A percentile compares a stretch with the other conserved stretches of the same genome.
Conservation (phyloP, 2,888 invertebrate genomes). For the Rhogogaster chlorosoma region DNA sequence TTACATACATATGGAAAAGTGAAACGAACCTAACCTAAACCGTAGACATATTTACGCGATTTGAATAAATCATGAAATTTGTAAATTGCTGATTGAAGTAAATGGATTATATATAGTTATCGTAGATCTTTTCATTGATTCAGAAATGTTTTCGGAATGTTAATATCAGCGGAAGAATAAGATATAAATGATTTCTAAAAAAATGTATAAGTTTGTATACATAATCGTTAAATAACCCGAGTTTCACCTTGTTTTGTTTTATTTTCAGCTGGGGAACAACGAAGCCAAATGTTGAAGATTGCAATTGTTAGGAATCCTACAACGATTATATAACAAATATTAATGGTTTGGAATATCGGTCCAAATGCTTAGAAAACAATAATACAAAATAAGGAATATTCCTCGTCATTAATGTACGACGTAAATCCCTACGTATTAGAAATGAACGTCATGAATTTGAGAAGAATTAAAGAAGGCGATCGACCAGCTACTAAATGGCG, state of each 20-base stretch:
- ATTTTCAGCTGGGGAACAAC: not conserved
- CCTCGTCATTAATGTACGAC: not conserved
- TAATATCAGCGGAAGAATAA: not conserved
- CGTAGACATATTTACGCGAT: not conserved
- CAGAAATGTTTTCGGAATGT: not conserved
- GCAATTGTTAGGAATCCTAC: not conserved
- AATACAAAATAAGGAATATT: not conserved
- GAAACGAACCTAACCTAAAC: not conserved
- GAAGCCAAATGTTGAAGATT: not conserved
- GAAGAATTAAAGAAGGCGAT: not conserved
- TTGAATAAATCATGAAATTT: not conserved
- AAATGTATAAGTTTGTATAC: not conserved
- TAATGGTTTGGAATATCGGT: not conserved
- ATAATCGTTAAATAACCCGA: not conserved
- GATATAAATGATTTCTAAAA: not conserved
- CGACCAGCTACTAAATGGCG: conserved; percentile 84
- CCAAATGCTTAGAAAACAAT: not conserved
- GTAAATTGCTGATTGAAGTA: not conserved
- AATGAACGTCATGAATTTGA: not conserved
- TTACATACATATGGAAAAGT: not conserved
- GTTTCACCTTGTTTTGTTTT: not conserved
- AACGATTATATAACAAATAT: not conserved
- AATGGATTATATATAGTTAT: not conserved
- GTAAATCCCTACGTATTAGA: not conserved
- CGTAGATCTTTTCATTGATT: not conserved